These are phyloP conservation scores for Amphiprion clarkii DNA, from an alignment of 2,797 vertebrate genomes.

Conservation along the genomic window DNA sequence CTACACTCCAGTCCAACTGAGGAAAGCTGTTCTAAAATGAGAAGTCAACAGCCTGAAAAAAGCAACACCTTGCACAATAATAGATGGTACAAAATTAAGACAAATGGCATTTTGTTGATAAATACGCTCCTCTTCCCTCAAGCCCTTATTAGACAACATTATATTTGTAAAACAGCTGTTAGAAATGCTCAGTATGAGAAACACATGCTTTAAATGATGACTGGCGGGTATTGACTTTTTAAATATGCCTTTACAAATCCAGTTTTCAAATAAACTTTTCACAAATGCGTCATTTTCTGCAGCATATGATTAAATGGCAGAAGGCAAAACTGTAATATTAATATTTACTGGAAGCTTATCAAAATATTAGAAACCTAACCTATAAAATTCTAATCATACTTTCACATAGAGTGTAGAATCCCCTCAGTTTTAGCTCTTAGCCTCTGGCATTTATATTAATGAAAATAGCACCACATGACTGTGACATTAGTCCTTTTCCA, in stretches of 20 bases:
- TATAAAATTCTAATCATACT: not conserved
- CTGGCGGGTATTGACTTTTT: not conserved
- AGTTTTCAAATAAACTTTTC: not conserved
- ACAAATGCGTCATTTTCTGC: not conserved
- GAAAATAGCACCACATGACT: constrained; percentile 54
- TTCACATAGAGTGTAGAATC: not conserved
- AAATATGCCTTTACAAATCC: not conserved
- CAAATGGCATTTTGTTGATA: constrained; percentile 4
- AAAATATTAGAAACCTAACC: constrained; percentile 5
- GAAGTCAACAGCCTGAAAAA: constrained; percentile 44
- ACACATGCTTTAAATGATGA: not conserved
- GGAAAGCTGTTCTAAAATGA: constrained; percentile 51
- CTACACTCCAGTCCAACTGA: constrained; percentile 37
- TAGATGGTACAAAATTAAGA: constrained; percentile 14
- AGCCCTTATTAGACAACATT: not conserved
- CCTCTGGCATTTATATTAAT: constrained; percentile 49
- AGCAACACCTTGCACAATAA: constrained; percentile 33
- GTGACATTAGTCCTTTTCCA: constrained; percentile 47
- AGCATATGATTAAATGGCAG: not conserved
- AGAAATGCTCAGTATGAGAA: not conserved
- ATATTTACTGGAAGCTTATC: not conserved
- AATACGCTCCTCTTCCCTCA: constrained; percentile 1
- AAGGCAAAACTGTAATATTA: not conserved
- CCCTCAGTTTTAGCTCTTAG: constrained; percentile 20
- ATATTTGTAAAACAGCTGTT: constrained; percentile 19